A percentile compares a stretch with the other conserved stretches of the same genome.
phyloP scores from a whole-genome alignment of 2,888 invertebrate species.

The Muscina levida region DNA sequence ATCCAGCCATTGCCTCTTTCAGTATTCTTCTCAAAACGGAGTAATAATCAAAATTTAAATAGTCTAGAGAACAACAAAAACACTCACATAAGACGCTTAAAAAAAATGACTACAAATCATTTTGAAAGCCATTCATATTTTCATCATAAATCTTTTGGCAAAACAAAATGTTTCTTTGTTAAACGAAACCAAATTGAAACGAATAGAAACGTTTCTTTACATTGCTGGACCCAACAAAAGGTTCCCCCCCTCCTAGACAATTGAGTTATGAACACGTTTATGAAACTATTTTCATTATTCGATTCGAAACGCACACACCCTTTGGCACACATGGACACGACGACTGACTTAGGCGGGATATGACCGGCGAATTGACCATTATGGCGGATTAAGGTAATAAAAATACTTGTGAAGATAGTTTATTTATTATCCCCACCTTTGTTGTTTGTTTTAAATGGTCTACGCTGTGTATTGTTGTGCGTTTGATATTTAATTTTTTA shows the following conservation, averaged over 20 bases:
- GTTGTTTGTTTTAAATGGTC: conserved; percentile 54
- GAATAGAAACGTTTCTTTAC: conserved; percentile 19
- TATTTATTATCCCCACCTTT: conserved; percentile 29
- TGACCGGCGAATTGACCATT: conserved; percentile 52
- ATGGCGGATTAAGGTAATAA: conserved; percentile 61
- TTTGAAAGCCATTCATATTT: conserved; percentile 65
- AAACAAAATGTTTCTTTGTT: conserved; percentile 46
- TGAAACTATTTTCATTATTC: background rate
- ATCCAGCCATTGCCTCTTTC: background rate
- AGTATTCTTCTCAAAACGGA: background rate
- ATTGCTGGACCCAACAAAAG: background rate
- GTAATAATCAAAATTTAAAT: conserved; percentile 47
- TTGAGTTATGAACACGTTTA: conserved; percentile 27
- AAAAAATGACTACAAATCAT: conserved; percentile 61
- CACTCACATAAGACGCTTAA: conserved; percentile 51
- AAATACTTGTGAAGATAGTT: conserved; percentile 45
- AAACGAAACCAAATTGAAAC: background rate
- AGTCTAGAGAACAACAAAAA: conserved; percentile 22
- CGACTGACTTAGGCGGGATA: background rate
- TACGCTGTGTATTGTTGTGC: conserved; percentile 32
- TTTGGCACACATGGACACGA: background rate
- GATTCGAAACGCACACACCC: background rate
- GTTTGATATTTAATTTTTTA: background rate
- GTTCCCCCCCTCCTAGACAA: background rate
- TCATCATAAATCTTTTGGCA: conserved; percentile 58